A percentile compares a stretch with the other conserved stretches of the same genome.
Conservation (phyloP, 2,888 invertebrate genomes). For the Campoplex nolae region DNA sequence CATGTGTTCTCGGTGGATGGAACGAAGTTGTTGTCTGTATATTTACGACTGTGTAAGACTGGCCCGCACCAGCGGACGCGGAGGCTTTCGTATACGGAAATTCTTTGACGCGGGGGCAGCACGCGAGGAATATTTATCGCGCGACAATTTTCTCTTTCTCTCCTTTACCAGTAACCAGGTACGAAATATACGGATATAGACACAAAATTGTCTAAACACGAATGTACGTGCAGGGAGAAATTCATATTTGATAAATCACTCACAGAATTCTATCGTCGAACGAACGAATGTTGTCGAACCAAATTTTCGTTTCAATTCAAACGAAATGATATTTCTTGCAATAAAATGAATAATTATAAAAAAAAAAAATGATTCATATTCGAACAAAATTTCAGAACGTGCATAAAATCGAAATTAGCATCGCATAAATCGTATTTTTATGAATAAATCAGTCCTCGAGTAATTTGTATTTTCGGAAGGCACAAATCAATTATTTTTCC, state of each 20-base stretch:
- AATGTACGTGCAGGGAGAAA: slow-evolving; percentile 5
- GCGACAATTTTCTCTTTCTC: slow-evolving; percentile 58
- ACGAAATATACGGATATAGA: background rate
- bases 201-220: background rate
- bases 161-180: slow-evolving; percentile 3
- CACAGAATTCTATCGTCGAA: background rate
- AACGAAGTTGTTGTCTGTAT: slow-evolving; percentile 71
- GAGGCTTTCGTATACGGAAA: slow-evolving; percentile 70
- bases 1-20: slow-evolving; percentile 57
- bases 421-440: no score
- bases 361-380: no score
- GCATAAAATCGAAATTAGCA: no score
- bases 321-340: no score
- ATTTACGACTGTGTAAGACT: slow-evolving; percentile 66
- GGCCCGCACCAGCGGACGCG: slow-evolving; percentile 50
- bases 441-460: no score
- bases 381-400: no score
- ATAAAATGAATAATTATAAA: no score
- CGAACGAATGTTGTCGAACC: background rate
- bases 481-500: no score
- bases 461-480: no score
- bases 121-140: slow-evolving; percentile 72
- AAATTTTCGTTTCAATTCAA: background rate
- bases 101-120: slow-evolving; percentile 71
- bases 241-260: background rate